These are phyloP conservation scores for Theropithecus gelada DNA, from an alignment of 2,113 vertebrate genomes.

Conservation along the genomic window DNA sequence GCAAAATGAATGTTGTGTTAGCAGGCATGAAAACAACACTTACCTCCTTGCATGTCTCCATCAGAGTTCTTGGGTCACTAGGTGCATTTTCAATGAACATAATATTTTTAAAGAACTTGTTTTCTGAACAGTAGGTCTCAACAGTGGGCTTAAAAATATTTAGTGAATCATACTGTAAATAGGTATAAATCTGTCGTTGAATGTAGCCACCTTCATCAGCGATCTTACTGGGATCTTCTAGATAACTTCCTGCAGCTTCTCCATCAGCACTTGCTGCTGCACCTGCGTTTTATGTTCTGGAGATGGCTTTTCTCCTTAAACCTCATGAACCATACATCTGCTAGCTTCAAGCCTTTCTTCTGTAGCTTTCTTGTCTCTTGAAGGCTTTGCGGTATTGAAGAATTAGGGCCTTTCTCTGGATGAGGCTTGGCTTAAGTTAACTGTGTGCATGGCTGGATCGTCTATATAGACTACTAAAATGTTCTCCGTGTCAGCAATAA, in stretches of 20 bases:
- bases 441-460: rapidly evolving
- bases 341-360: neutral
- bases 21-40: neutral
- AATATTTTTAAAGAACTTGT: neutral
- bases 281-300: neutral
- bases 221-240: neutral
- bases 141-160: neutral
- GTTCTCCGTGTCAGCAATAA: neutral
- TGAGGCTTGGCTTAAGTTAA: neutral
- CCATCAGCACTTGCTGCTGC: neutral
- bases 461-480: neutral
- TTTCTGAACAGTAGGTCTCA: neutral
- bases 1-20: neutral
- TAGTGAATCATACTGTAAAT: neutral
- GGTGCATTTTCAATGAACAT: neutral
- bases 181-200: neutral
- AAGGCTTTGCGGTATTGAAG: neutral
- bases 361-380: neutral
- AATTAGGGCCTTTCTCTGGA: neutral
- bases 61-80: neutral
- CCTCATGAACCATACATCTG: neutral
- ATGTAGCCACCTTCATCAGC: neutral
- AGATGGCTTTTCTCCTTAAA: neutral
- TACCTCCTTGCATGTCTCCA: neutral
- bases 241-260: neutral